Conservation (phyloP, 2,113 vertebrate genomes). For the Stegostoma tigrinum region DNA sequence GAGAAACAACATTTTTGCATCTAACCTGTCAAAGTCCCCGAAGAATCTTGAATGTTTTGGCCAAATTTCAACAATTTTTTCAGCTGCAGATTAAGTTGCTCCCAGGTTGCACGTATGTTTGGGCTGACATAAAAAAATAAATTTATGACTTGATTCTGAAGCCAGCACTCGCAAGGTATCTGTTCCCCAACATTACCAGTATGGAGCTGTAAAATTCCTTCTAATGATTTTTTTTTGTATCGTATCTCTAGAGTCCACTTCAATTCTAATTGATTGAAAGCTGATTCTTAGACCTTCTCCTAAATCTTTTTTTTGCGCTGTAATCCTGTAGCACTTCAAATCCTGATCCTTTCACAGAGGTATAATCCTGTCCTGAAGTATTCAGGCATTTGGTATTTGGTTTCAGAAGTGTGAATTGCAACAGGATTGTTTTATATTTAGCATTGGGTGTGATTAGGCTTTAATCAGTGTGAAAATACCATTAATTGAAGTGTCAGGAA, state of each 20-base stretch:
- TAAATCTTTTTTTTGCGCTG: background rate
- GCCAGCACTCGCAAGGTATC: background rate
- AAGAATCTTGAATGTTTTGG: no score
- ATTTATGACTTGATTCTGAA: background rate
- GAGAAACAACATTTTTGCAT: no score
- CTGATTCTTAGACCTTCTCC: background rate
- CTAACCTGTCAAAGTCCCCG: no score
- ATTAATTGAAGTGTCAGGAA: background rate
- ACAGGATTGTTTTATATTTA: background rate
- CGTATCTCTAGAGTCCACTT: background rate
- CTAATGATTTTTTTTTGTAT: background rate
- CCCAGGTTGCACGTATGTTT: background rate
- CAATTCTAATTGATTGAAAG: background rate
- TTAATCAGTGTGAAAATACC: background rate
- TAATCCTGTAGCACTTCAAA: conserved; percentile 8
- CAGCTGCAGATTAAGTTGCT: background rate
- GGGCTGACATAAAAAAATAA: background rate
- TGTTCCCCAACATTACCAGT: background rate
- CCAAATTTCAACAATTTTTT: background rate
- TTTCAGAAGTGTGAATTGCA: background rate
- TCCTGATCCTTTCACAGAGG: background rate
- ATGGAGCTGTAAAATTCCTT: background rate
- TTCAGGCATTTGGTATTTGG: background rate
- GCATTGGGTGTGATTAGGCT: background rate
- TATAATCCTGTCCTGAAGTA: conserved; percentile 15